Percentiles rank a stretch among this genome's conserved stretches.
phyloP scores from a whole-genome alignment of 1,140 invertebrate genomes.

The Yoshiicerus persimilis region DNA sequence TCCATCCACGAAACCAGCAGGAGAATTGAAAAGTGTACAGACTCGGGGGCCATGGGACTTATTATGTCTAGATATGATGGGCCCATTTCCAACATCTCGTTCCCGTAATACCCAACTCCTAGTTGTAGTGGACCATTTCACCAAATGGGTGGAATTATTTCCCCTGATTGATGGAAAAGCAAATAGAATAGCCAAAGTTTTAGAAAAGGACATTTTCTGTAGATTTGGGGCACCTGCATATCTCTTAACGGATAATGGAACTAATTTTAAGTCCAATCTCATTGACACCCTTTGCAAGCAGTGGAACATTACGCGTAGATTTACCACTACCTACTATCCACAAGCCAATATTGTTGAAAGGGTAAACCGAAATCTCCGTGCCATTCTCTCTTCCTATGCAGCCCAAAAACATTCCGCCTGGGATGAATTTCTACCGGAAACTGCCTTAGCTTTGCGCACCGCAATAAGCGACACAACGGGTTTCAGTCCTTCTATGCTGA shows the following conservation, averaged over 20 bases:
- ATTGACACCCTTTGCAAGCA: constrained; percentile 20
- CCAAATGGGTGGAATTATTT: constrained; percentile 43
- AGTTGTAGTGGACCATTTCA: constrained; percentile 56
- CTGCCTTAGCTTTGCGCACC: constrained; percentile 55
- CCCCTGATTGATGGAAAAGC: background rate
- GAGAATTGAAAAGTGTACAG: constrained; percentile 56
- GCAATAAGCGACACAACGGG: constrained; percentile 52
- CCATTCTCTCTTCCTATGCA: constrained; percentile 42
- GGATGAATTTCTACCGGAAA: constrained; percentile 51
- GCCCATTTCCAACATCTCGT: constrained; percentile 52
- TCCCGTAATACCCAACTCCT: constrained; percentile 52
- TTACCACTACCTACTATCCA: background rate
- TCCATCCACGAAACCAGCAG: background rate
- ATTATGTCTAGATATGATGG: constrained; percentile 33
- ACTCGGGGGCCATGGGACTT: constrained; percentile 8
- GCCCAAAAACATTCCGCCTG: constrained; percentile 37
- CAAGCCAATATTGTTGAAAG: constrained; percentile 25
- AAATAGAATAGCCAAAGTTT: background rate
- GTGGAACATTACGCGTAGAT: background rate
- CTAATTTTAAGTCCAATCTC: background rate
- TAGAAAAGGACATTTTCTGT: background rate
- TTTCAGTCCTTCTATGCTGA: constrained; percentile 53
- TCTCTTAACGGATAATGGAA: background rate
- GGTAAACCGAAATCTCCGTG: constrained; percentile 29
- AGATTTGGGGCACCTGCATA: background rate